Base-by-base conservation (phyloP, 2,113 vertebrate genomes). In the Hemiscyllium ocellatum region DNA sequence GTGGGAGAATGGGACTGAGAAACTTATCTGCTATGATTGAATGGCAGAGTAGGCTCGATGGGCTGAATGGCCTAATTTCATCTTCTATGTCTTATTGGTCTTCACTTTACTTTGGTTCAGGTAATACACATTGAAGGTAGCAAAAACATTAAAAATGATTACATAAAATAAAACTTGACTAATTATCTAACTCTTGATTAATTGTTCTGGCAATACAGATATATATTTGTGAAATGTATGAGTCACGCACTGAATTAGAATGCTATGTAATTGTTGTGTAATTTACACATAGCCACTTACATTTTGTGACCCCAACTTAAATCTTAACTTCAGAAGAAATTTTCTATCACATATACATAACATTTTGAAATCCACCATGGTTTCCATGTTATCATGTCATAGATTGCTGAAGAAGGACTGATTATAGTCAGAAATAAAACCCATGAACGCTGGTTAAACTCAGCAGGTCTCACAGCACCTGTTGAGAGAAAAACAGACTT, bases 141-240 rank as follows among this genome's bases (percentile, higher is more conserved):
- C 70, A 22, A 94, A 42, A 47, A 7, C 61, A 91, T 91, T 65
- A 37, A 65, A 61, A 61, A 61, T 52, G 42, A 94, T 29, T 70
- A 68, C 24, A 24, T 42, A 8, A 70, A 42, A 94, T 70, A 94
- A 70, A 94, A 37, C 37, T 94, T 26, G n/a, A 94, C 37, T 70
- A 94, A 70, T 94, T 69, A 90, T 26, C 61, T 90, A 68, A 70
- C 93, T 94, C 29, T 17, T 94, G 68, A 70, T 70, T 94, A 47
- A 47, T 70, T 70, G 19, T 68, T 70, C 5, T 69, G 24, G 47
- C 93, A 26, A 17, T 94, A 68, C 24, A 42, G 65, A 37, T 37
- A 70, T 94, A 42, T 24, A 61, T 90, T 52, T 90, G 87, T 61
- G 87, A 90, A 26, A 26, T 15, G 24, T 29, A 70, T 70, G 68